phyloP scores from a whole-genome alignment of 2,113 vertebrate species.

The Cryptotis parvus region DNA sequence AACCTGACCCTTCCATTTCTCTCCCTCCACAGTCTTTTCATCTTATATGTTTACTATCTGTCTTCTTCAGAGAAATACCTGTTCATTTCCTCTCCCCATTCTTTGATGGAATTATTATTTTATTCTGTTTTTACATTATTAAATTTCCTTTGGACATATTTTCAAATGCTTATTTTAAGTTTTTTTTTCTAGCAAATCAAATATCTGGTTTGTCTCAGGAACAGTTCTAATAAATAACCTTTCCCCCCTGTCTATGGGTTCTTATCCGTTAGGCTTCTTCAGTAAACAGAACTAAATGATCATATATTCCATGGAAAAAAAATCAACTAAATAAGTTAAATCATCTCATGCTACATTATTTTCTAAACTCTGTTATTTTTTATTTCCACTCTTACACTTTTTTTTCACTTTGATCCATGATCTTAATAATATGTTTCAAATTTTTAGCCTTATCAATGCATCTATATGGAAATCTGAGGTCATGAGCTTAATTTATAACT shows the following conservation, averaged over 20 bases:
- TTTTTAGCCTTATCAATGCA: background rate
- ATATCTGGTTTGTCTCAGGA: background rate
- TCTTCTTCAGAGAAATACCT: constrained; percentile 4
- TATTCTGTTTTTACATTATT: background rate
- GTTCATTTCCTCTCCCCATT: background rate
- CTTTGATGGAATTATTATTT: background rate
- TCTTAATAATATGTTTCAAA: background rate
- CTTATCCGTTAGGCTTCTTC: background rate
- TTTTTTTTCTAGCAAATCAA: constrained; percentile 53
- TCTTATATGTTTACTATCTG: background rate
- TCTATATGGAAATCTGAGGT: background rate
- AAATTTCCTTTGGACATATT: constrained; percentile 2
- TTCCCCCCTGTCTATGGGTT: accelerated
- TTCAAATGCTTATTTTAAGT: constrained; percentile 32
- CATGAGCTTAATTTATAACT: background rate
- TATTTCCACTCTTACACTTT: constrained; percentile 1
- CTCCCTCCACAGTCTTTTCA: too few species aligned
- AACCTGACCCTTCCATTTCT: too few species aligned
- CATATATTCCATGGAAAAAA: background rate
- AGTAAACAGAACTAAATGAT: background rate
- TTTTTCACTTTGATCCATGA: background rate
- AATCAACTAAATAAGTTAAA: background rate
- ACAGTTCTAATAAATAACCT: background rate
- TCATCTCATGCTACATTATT: background rate
- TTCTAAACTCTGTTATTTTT: background rate